Base-by-base conservation (phyloP, 2,888 invertebrate species). In the Theretra japonica region DNA sequence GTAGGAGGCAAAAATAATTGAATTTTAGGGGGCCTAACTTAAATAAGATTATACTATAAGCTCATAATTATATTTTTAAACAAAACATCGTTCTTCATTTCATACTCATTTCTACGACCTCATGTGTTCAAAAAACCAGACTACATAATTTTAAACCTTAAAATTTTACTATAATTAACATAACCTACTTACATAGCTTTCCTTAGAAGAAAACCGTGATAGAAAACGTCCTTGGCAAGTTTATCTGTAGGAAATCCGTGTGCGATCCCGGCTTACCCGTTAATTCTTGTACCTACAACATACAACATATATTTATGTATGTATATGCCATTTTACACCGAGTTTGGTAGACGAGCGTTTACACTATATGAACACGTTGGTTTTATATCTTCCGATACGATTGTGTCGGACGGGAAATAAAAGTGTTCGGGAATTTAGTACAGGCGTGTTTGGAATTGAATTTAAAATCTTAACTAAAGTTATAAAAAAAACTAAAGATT, bases 281-380 rank as follows among this genome's bases (percentile, higher is more conserved):
- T 65, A 65, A 65, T 65, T 65, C 65, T 48, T 48, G 65, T 65
- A 65, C 65, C 17, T 65, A 65, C 17, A 65, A 41, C 11, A 62
- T 41, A 62, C 17, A 33, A 17, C 23, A 53, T 53, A 28, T 33
- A 65, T 48, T n/a, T 65, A 48, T 65, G 23, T 23, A 65, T 23
- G 48, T 65, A 65, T 65, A 65, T 65, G 41, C 30, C n/a, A 33
- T 65, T 65, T 65, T 65, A 65, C 65, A 65, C 65, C 41, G 23
- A 65, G 65, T 65, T 65, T 65, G 48, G 69, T 70, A 58, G 57
- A 58, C 58, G 21, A 23, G 58, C 57, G 41, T 58, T 70, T 70
- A 70, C 69, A 70, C 69, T 41, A 70, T 65, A 65, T 41, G 69
- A 58, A 41, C 69, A 69, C 28, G 15, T 69, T n/a, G 21, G 19